Evolutionary conservation across 2,113 vertebrate genomes (phyloP), one percentile per base, ranked within the genome.

Genomic region (Myocastor coypus): DNA sequence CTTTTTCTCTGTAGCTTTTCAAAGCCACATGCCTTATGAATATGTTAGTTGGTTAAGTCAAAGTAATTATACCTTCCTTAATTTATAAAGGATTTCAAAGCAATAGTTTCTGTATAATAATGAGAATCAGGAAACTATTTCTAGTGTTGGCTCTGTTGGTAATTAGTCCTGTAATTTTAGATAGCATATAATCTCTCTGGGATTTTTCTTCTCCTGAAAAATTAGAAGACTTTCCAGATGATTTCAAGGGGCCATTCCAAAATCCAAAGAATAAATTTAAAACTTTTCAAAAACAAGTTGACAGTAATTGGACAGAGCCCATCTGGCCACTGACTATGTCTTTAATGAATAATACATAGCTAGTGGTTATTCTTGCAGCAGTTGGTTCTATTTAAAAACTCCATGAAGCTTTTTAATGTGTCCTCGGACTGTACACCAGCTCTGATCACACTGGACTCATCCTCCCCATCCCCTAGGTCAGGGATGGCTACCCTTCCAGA

Each of bases 201-300:
- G 32, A 88, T 63, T 89, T 89, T 93, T 66, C 75, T 94, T 96
- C 81, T 83, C 66, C 83, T 95, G 69, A 71, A 95, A 97, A 94
- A 93, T 82, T 30, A 93, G 77, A 64, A 22, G 13, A 7, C 66
- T 81, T 28, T 87, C 14, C 75, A 96, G 78, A 89, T 82, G 80
- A 96, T 84, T 90, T 96, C 90, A 95, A 87, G 85, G n/a, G 87
- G 34, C 20, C 12, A 92, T 87, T 95, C 96, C 30, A 46, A 96
- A 89, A n/a, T 40, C 14, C 81, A 85, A 94, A 94, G 97, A 94
- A 68, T 42, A 94, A 89, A 94, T 32, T 64, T 87, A 94, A 93
- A 96, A 68, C n/a, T 94, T 96, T 93, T 28, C 32, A 82, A 95
- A 95, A 95, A 87, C 71, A 96, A 97, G 40, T 80, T 69, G 91